Evolutionary conservation across 92 coral and sea anemone genomes (phyloP).

Genomic region (Montipora capitata): DNA sequence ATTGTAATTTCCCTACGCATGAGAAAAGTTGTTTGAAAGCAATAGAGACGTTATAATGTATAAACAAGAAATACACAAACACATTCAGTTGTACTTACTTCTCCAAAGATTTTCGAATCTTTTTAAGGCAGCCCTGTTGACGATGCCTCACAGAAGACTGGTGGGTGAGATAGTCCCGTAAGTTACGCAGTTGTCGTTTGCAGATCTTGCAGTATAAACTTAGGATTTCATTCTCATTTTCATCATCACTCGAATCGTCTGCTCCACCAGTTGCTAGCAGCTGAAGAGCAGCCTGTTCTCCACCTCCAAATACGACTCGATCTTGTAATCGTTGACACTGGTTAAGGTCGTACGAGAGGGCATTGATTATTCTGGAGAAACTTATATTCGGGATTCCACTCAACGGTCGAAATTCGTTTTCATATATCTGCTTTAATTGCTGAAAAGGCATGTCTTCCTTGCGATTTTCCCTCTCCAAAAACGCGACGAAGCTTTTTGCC

Average conservation of each 20-base stretch:
- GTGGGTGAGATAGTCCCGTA: slow-evolving; percentile 22
- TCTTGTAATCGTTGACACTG: slow-evolving; percentile 68
- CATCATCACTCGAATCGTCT: slow-evolving; percentile 20
- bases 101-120: slow-evolving; percentile 67
- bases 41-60: too few relatives aligned
- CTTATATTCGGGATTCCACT: not conserved
- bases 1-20: too few relatives aligned
- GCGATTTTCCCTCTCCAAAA: slow-evolving; percentile 45
- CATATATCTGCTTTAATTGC: slow-evolving; percentile 58
- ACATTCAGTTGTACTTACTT: slow-evolving; percentile 37
- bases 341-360: slow-evolving; percentile 70
- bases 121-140: slow-evolving; percentile 68
- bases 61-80: too few relatives aligned
- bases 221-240: not conserved
- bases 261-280: slow-evolving; percentile 40
- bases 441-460: slow-evolving; percentile 58
- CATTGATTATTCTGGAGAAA: slow-evolving; percentile 59
- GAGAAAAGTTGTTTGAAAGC: too few relatives aligned
- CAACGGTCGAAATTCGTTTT: slow-evolving; percentile 14
- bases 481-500: slow-evolving; percentile 26
- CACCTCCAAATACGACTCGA: slow-evolving; percentile 77
- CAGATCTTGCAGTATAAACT: slow-evolving; percentile 54
- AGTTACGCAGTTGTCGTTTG: slow-evolving; percentile 21
- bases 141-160: slow-evolving; percentile 58
- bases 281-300: slow-evolving; percentile 81